Evolutionary conservation across 2,797 vertebrate species (phyloP), one percentile per base, ranked within the genome.

Genomic region (Anguilla anguilla): DNA sequence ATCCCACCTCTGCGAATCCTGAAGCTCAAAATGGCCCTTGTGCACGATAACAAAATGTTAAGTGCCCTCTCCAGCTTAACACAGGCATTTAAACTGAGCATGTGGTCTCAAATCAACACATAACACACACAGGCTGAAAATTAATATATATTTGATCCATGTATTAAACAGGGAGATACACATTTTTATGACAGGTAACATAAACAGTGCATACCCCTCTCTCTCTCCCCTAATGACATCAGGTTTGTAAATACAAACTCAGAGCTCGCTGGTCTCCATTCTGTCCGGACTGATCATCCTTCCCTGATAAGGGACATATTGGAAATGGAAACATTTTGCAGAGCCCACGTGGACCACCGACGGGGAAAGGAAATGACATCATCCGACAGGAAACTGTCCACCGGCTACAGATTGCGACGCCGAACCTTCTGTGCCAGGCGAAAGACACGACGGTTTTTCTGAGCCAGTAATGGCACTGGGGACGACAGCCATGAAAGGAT

Each of bases 141-240:
- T 89, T 85, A 59, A 88, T 91, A 91, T 91, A 88, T 91, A 91
- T 91, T 87, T 69, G 81, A 64, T 90, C 90, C 83, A 90, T 87
- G 87, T 89, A 88, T 87, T 87, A 88, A 89, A 85, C 86, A 74
- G 88, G 87, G 55, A 69, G 49, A 7, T 64, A 77, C 46, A 84
- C 85, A 86, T 72, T 82, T 43, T 85, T 53, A 87, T 85, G 84
- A 89, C 86, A 61, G 84, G 15, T 81, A 84, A 61, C 64, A 81
- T 86, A 86, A 86, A 85, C 88, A 89, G 88, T 90, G 88, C 88
- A 91, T 88, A 90, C 74, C 84, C 43, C 43, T 46, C 43, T 46
- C 13, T 59, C 72, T 46, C 22, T 83, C 43, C 83, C 17, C 82
- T 55, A 84, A 84, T 57, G 79, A 82, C 64, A 79, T 83, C 55